Evolutionary conservation across 2,113 vertebrate genomes (phyloP), one percentile per base, ranked within the genome.

Genomic region (Salvator merianae): DNA sequence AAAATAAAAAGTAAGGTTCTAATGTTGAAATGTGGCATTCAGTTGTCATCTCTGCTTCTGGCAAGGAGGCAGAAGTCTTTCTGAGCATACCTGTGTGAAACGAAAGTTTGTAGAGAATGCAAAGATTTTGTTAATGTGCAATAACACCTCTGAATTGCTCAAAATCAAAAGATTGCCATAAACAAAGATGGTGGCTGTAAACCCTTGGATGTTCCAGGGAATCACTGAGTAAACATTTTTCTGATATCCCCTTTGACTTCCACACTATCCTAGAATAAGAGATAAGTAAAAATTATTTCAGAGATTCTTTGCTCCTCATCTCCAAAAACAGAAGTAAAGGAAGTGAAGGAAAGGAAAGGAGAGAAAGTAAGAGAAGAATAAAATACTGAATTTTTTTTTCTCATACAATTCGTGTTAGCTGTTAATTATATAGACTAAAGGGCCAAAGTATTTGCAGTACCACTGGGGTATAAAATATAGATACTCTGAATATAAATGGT

Each of bases 401-500:
- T 1, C 53, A 36, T 79, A 62, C 34, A 50, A 32, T 75, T 83
- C 32, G 47, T 34, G 62, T 84, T 40, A 34, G 30, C 66, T 59
- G 53, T 53, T 63, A 38, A 73, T 79, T 72, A 65, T 72, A 43
- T 5, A 50, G 76, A 20, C 68, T 24, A 32, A 68, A 53, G n/a
- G 32, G 72, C 8, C 63, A 68, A 63, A 13, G 3, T 34, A 79
- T 73, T 47, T 79, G 38, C 77, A 79, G 77, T 30, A 9, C 76
- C 32, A 8, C 36, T 71, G 32, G 68, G 62, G 38, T 50, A 34
- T 47, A 79, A 73, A 85, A 79, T 79, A 79, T 47, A 79, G 55
- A 85, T 32, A 13, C 55, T 79, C 72, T 72, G 68, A n/a, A 36
- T 26, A 20, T 62, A 79, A 73, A 79, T 34, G n/a, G 83, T 14